Conservation (phyloP, 2,888 invertebrate species). For the Nycteola revayana region DNA sequence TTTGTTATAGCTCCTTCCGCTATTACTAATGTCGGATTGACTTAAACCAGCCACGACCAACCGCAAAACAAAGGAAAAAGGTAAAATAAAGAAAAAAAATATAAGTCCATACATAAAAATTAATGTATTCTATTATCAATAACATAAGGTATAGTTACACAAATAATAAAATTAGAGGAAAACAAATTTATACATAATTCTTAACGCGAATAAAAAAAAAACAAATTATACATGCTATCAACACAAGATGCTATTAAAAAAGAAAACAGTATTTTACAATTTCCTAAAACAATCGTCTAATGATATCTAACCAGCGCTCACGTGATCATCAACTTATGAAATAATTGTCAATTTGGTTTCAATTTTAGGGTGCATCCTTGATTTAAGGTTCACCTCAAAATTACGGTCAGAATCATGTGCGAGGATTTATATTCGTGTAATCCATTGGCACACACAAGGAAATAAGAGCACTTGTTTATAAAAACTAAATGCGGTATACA, state of each 20-base stretch:
- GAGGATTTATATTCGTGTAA: slow-evolving; percentile 19
- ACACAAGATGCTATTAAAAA: slow-evolving; percentile 71
- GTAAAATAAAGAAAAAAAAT: slow-evolving; percentile 66
- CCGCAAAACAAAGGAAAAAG: slow-evolving; percentile 38
- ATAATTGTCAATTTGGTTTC: slow-evolving; percentile 68
- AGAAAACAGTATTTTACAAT: slow-evolving; percentile 77
- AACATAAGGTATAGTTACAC: slow-evolving; percentile 81
- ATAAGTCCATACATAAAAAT: slow-evolving; percentile 77
- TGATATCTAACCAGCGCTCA: slow-evolving; percentile 51
- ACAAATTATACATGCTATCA: slow-evolving; percentile 78
- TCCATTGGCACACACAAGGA: slow-evolving; percentile 3
- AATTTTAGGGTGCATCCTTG: slow-evolving; percentile 25
- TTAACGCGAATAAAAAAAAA: slow-evolving; percentile 76
- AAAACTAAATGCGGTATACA: slow-evolving; percentile 8
- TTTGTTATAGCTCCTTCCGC: not conserved
- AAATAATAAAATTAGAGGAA: slow-evolving; percentile 80
- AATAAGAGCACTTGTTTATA: not conserved
- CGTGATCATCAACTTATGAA: slow-evolving; percentile 50
- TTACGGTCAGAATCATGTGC: slow-evolving; percentile 17
- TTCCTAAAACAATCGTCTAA: slow-evolving; percentile 65
- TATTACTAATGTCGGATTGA: slow-evolving; percentile 27
- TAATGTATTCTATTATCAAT: slow-evolving; percentile 81
- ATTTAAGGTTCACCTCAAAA: slow-evolving; percentile 25
- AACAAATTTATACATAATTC: slow-evolving; percentile 81
- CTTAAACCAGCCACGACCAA: slow-evolving; percentile 18